Percentiles rank a stretch among this genome's conserved stretches.
These are phyloP conservation scores for Forbesichthys papilliferus DNA, from an alignment of 2,113 vertebrate species.

Conservation along the genomic window DNA sequence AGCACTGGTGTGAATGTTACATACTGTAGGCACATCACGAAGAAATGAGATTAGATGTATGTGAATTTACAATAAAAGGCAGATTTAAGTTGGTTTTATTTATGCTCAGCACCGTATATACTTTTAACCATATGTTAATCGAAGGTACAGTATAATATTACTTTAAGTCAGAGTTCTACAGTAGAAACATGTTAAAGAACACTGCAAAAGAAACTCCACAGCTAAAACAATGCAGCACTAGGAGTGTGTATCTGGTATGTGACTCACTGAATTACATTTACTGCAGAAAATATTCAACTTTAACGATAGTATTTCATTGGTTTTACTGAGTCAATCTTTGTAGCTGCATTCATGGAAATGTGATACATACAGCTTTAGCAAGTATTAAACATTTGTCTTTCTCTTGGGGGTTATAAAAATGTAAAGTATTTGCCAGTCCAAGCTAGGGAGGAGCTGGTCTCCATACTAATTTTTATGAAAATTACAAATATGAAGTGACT, in stretches of 20 bases:
- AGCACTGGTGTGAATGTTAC: no score
- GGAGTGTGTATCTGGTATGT: neutral
- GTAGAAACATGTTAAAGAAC: constrained; percentile 13
- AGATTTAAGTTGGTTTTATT: constrained; percentile 55
- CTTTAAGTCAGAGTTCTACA: constrained; percentile 17
- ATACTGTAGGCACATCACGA: no score
- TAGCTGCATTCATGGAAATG: constrained; percentile 14
- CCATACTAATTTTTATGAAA: no score
- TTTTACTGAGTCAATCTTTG: constrained; percentile 2
- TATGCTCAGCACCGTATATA: no score
- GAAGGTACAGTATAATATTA: constrained; percentile 38
- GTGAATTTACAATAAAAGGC: constrained; percentile 59
- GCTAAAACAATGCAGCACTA: no score
- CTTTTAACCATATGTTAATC: constrained; percentile 41
- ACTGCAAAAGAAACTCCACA: constrained; percentile 36
- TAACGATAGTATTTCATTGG: neutral
- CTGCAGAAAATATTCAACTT: constrained; percentile 18
- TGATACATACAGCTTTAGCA: neutral
- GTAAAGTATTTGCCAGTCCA: no score
- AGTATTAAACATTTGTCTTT: no score
- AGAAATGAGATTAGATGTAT: constrained; percentile 15
- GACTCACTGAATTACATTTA: constrained; percentile 17
- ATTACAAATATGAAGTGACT: no score
- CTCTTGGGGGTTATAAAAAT: no score
- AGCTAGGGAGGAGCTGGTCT: no score